These are phyloP conservation scores for Oegoconia quadripuncta DNA, from an alignment of 2,888 invertebrate genomes.

Conservation along the genomic window DNA sequence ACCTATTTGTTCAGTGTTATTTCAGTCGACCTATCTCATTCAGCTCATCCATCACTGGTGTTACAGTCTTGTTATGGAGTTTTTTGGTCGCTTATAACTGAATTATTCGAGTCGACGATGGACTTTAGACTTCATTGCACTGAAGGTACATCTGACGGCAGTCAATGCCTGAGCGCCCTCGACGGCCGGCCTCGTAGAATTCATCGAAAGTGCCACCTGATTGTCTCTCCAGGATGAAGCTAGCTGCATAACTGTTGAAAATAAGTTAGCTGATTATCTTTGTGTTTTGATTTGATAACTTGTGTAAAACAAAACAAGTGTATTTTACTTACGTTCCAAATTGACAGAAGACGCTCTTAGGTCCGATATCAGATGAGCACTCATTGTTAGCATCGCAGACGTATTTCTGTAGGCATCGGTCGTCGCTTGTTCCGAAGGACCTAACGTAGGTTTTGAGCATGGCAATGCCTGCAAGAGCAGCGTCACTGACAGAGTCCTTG, in stretches of 20 bases:
- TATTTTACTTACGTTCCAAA: constrained; percentile 90
- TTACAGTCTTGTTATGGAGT: constrained; percentile 13
- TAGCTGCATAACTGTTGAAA: constrained; percentile 87
- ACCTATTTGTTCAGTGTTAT: background rate
- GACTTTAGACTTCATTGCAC: constrained; percentile 90
- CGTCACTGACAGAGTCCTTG: constrained; percentile 94
- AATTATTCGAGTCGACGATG: constrained; percentile 26
- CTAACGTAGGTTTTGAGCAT: constrained; percentile 94
- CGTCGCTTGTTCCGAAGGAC: constrained; percentile 87
- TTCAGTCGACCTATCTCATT: background rate
- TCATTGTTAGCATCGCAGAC: constrained; percentile 94
- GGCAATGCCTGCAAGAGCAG: constrained; percentile 91
- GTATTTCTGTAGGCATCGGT: constrained; percentile 91
- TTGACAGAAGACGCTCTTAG: constrained; percentile 93
- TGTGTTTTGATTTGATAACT: background rate
- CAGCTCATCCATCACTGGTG: constrained; percentile 4
- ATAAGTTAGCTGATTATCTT: constrained; percentile 3
- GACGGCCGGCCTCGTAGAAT: constrained; percentile 90
- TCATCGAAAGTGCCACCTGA: constrained; percentile 87
- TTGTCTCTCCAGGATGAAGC: constrained; percentile 89
- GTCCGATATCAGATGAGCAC: constrained; percentile 88
- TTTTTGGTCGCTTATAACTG: constrained; percentile 24
- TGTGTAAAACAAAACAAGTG: background rate
- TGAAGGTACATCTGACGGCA: constrained; percentile 91
- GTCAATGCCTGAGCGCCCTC: constrained; percentile 91